Percentiles rank a stretch among this genome's conserved stretches.
Conservation (phyloP, 2,113 vertebrate genomes). For the Plecturocebus donacophilus region DNA sequence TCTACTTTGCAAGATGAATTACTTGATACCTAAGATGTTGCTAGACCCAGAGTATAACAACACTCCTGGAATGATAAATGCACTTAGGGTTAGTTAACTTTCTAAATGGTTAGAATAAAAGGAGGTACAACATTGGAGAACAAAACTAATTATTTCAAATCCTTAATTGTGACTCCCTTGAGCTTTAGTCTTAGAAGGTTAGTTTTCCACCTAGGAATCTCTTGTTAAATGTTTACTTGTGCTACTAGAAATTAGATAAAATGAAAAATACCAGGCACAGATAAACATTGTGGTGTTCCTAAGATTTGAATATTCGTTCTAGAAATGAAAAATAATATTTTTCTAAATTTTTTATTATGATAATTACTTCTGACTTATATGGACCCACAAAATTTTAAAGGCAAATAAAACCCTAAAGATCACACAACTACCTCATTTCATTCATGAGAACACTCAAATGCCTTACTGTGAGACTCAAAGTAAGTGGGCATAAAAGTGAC, state of each 20-base stretch:
- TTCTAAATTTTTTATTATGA: constrained; percentile 4
- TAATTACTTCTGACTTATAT: background rate
- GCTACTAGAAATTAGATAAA: background rate
- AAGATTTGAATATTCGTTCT: background rate
- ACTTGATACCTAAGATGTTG: background rate
- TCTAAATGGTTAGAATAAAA: background rate
- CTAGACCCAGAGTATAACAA: background rate
- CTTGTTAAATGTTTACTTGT: constrained; percentile 20
- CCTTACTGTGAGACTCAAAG: background rate
- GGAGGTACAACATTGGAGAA: background rate
- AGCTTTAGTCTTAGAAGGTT: constrained; percentile 34
- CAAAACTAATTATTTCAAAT: background rate
- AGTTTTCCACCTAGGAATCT: constrained; percentile 28
- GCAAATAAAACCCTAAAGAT: background rate
- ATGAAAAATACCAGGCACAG: background rate
- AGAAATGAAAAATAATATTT: background rate
- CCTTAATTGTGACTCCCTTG: background rate
- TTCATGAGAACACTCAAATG: background rate
- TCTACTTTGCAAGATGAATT: background rate
- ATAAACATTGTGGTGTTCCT: background rate
- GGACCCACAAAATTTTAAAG: background rate
- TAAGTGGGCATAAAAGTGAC: background rate
- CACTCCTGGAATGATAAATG: background rate
- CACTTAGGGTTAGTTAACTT: constrained; percentile 7
- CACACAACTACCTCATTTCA: background rate